Conservation (phyloP, 2,888 invertebrate species). For the Thelaira solivaga region DNA sequence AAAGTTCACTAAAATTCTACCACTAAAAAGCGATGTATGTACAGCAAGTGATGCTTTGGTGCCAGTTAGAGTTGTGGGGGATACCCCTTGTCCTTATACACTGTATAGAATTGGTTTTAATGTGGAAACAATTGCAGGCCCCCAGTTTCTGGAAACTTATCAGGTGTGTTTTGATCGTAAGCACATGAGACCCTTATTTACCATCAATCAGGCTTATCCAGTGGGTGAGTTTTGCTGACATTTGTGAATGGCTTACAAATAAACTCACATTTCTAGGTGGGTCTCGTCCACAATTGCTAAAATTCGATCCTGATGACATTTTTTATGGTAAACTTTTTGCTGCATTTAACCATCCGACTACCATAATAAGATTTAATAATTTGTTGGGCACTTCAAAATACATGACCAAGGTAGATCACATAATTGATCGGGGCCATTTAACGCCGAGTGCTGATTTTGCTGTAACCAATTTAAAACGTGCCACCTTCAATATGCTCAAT, state of each 20-base stretch:
- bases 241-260: neutral
- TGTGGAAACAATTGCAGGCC: neutral
- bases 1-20: neutral
- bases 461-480: slow-evolving; percentile 75
- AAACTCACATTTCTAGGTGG: neutral
- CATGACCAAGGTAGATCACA: neutral
- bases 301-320: slow-evolving; percentile 62
- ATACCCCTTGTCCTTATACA: neutral
- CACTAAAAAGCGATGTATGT: neutral
- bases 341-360: slow-evolving; percentile 57
- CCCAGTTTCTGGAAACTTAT: slow-evolving; percentile 33
- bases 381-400: slow-evolving; percentile 14
- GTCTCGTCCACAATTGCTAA: neutral
- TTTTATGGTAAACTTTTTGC: slow-evolving; percentile 62
- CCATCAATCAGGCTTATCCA: slow-evolving; percentile 21
- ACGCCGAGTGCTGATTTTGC: slow-evolving; percentile 77
- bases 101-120: slow-evolving; percentile 37
- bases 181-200: slow-evolving; percentile 20
- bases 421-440: slow-evolving; percentile 77
- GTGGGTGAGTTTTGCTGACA: slow-evolving; percentile 7
- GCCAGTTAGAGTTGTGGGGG: neutral
- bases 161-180: slow-evolving; percentile 38
- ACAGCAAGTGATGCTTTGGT: neutral
- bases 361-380: slow-evolving; percentile 34
- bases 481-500: slow-evolving; percentile 78